Evolutionary conservation across 1,140 invertebrate species (phyloP).

Genomic region (Leptinotarsa texana): DNA sequence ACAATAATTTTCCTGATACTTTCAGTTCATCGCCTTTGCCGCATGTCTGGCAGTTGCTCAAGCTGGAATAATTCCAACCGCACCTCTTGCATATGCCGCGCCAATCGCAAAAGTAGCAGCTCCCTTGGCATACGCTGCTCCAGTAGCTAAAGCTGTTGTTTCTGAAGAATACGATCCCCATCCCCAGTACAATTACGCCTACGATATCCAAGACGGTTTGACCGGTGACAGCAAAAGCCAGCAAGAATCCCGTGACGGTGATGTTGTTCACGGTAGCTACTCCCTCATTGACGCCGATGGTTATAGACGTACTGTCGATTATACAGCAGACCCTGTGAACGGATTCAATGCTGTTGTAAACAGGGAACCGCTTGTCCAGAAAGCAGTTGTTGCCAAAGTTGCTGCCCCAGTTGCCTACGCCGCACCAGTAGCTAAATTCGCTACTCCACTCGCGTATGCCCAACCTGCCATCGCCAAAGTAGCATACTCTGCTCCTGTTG

Average conservation of each 20-base stretch:
- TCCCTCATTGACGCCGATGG: slow-evolving; percentile 66
- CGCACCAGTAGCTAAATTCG: neutral
- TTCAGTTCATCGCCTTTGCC: slow-evolving; percentile 24
- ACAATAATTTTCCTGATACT: neutral
- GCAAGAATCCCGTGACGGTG: slow-evolving; percentile 62
- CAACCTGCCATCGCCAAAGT: slow-evolving; percentile 22
- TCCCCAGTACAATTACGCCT: slow-evolving; percentile 60
- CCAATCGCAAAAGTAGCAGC: slow-evolving; percentile 22
- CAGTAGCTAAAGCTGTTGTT: slow-evolving; percentile 37
- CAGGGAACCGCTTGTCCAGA: slow-evolving; percentile 43
- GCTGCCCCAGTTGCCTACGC: slow-evolving; percentile 26
- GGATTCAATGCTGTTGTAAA: slow-evolving; percentile 59
- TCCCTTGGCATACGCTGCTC: slow-evolving; percentile 23
- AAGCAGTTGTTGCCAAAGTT: slow-evolving; percentile 39
- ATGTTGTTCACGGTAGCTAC: slow-evolving; percentile 69
- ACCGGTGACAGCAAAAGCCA: slow-evolving; percentile 57
- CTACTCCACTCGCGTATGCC: slow-evolving; percentile 11
- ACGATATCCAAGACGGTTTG: slow-evolving; percentile 56
- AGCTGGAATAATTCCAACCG: slow-evolving; percentile 34
- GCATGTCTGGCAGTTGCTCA: slow-evolving; percentile 37
- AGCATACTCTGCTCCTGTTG: slow-evolving; percentile 28
- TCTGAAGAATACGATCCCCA: slow-evolving; percentile 56
- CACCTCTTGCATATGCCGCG: slow-evolving; percentile 20
- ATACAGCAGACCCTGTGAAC: slow-evolving; percentile 63
- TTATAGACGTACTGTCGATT: slow-evolving; percentile 68